A percentile compares a stretch with the other conserved stretches of the same genome.
phyloP scores from a whole-genome alignment of 2,113 vertebrate genomes.

The Poecile atricapillus region DNA sequence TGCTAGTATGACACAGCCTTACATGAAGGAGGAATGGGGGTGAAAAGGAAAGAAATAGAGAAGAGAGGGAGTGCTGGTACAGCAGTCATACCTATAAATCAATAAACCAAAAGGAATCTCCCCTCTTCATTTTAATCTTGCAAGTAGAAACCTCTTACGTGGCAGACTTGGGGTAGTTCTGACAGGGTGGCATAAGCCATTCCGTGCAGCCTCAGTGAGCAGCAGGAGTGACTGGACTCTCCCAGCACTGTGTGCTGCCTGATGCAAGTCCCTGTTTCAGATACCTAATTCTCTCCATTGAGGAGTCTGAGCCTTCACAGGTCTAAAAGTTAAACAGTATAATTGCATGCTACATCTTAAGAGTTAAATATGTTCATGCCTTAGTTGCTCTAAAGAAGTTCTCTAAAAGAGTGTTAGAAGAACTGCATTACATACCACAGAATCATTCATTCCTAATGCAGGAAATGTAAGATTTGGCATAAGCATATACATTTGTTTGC shows the following conservation, averaged over 20 bases:
- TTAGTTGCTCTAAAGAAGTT: neutral
- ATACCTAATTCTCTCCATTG: neutral
- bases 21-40: neutral
- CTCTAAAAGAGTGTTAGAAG: neutral
- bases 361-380: neutral
- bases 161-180: rapidly evolving
- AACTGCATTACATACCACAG: neutral
- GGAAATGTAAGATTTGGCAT: neutral
- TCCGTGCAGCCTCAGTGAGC: neutral
- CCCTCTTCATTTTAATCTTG: neutral
- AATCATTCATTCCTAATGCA: neutral
- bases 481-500: neutral
- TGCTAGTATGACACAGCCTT: neutral
- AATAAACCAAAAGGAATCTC: neutral
- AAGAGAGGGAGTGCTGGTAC: neutral
- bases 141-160: neutral
- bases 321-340: neutral
- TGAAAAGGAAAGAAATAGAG: neutral
- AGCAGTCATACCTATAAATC: neutral
- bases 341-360: neutral
- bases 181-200: neutral
- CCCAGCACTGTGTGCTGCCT: neutral
- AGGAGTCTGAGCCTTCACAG: neutral
- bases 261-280: neutral
- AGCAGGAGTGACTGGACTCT: neutral